A percentile compares a stretch with the other conserved stretches of the same genome.
These are phyloP conservation scores for Drosophila borborema DNA, from an alignment of 2,888 invertebrate genomes.

Conservation along the genomic window DNA sequence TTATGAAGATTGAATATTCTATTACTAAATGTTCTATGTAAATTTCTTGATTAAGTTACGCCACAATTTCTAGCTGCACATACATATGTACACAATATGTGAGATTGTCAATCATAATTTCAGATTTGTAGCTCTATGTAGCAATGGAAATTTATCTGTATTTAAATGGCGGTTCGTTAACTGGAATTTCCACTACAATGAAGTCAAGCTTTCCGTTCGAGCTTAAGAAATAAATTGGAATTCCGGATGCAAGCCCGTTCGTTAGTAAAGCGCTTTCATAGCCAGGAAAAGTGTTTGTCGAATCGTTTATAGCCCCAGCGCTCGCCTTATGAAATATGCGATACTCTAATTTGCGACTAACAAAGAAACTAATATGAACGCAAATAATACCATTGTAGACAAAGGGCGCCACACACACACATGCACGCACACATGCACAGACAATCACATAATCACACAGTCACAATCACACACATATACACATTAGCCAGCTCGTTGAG, in stretches of 20 bases:
- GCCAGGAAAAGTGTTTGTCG: conserved; percentile 1
- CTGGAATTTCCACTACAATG: conserved; percentile 6
- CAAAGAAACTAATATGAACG: conserved; percentile 17
- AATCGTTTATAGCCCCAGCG: conserved; percentile 6
- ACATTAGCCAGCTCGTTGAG: conserved; percentile 66
- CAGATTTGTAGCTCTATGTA: background rate
- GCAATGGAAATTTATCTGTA: background rate
- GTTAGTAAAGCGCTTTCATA: conserved; percentile 1
- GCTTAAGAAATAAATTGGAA: conserved; percentile 10
- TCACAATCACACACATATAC: conserved; percentile 24
- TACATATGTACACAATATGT: background rate
- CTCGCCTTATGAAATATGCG: conserved; percentile 1
- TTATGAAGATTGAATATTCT: too few relatives aligned
- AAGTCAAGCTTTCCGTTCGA: conserved; percentile 4
- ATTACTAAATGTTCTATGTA: background rate
- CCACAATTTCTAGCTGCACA: background rate
- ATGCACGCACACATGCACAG: conserved; percentile 19
- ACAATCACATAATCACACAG: background rate
- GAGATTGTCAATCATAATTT: background rate
- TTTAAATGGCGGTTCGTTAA: conserved; percentile 2
- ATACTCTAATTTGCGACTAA: conserved; percentile 9
- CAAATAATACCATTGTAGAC: conserved; percentile 21
- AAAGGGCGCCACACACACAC: conserved; percentile 41
- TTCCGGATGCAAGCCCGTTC: conserved; percentile 10
- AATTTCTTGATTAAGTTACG: background rate